Conservation (phyloP, 2,113 vertebrate genomes). For the Scartelaos histophorus region DNA sequence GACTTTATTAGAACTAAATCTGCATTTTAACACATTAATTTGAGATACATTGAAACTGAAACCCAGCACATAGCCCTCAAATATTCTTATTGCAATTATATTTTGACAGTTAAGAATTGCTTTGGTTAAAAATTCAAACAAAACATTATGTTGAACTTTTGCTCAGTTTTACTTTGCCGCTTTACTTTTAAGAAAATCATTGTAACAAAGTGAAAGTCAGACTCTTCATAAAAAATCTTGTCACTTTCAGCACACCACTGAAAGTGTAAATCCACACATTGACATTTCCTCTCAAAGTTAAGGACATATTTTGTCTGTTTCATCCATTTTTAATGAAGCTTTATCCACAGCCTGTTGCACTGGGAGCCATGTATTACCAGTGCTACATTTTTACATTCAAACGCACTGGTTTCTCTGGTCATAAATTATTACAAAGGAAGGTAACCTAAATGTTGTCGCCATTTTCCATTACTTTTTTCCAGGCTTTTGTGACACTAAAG, state of each 20-base stretch:
- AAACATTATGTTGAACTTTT: neutral
- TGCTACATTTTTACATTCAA: slow-evolving; percentile 41
- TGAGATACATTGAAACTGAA: no score
- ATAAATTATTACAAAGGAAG: slow-evolving; percentile 50
- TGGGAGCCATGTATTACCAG: slow-evolving; percentile 43
- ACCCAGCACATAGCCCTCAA: no score
- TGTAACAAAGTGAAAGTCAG: neutral
- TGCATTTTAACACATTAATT: no score
- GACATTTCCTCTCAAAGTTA: slow-evolving; percentile 58
- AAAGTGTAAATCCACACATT: slow-evolving; percentile 51
- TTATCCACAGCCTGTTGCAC: slow-evolving; percentile 46
- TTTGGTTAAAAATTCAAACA: neutral
- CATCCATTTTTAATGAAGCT: slow-evolving; percentile 71
- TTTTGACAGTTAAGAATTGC: neutral
- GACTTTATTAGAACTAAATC: no score
- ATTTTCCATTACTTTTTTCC: slow-evolving; percentile 26
- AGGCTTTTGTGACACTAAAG: slow-evolving; percentile 34
- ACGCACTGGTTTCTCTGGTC: slow-evolving; percentile 13
- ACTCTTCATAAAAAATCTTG: slow-evolving; percentile 40
- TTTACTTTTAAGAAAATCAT: neutral
- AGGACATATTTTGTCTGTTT: slow-evolving; percentile 56
- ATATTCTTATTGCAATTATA: no score
- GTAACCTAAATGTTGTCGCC: slow-evolving; percentile 23
- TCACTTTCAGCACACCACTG: slow-evolving; percentile 25
- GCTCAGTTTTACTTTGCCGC: neutral